Evolutionary conservation across 2,113 vertebrate species (phyloP), one percentile per base, ranked within the genome.

Genomic region (Notarius lentiginosus): DNA sequence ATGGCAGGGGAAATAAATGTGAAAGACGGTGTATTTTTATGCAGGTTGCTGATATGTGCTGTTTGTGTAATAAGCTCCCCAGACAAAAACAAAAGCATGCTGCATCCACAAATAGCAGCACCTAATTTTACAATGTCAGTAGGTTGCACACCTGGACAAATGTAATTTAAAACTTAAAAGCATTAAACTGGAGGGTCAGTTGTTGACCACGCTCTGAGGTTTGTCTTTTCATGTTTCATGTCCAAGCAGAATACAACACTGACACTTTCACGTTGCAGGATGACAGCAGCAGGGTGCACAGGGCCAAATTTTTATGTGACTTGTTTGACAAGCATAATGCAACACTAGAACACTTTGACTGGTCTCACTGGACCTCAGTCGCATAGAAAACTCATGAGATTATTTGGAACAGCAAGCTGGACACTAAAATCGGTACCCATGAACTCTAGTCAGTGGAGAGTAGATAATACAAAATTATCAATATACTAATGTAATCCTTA

Each of bases 141-240:
- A 24, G 56, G 79, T 81, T 81, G 79, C 34, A 61, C 79, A 81
- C 56, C 79, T 81, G 56, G 56, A 81, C 79, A 81, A 81, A 79
- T 60, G 18, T 22, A 34, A 79, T 79, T 79, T 79, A 20, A 79
- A 15, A 34, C 55, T 58, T 30, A 58, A 61, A 41, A 41, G 34
- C 56, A 47, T 81, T 61, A 81, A 61, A 61, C 56, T 47, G 5
- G 11, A 61, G 79, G 56, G 18, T 47, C 56, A 61, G 30, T 61
- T 61, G 79, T 41, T 81, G 30, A 51, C 30, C 20, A 61, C 30
- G 47, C 51, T 47, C 24, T 41, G 56, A 41, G 18, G 11, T n/a
- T 81, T 81, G 53, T 17, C n/a, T 79, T 58, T 56, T 58, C 11
- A 0, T 61, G 9, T 41, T 47, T 81, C 1, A 11, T 14, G 18